A percentile compares a stretch with the other conserved stretches of the same genome.
phyloP scores from a whole-genome alignment of 2,113 vertebrate species.

The Poecilia latipinna region DNA sequence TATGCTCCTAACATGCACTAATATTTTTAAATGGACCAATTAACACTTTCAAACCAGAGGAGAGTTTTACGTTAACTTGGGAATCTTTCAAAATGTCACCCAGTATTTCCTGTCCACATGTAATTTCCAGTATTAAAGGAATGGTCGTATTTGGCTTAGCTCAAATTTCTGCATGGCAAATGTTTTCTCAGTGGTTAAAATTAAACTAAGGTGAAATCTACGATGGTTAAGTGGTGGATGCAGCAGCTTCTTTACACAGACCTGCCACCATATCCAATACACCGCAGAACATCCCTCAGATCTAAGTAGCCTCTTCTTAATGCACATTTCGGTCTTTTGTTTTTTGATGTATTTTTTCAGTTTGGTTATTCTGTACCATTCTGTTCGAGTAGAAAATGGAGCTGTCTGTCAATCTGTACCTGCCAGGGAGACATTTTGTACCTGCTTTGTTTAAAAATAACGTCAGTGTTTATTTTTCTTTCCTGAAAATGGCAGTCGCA shows the following conservation, averaged over 20 bases:
- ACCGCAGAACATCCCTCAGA: conserved; percentile 31
- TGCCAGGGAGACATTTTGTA: not conserved
- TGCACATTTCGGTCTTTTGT: no score
- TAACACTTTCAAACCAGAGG: conserved; percentile 54
- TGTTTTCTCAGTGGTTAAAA: conserved; percentile 58
- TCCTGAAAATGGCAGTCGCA: not conserved
- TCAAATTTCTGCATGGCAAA: conserved; percentile 58
- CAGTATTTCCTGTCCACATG: conserved; percentile 68
- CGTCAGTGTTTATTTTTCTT: not conserved
- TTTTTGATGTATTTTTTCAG: no score
- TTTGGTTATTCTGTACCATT: not conserved
- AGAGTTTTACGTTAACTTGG: conserved; percentile 60
- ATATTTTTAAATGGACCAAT: conserved; percentile 62
- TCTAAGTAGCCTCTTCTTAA: conserved; percentile 15
- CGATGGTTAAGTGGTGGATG: conserved; percentile 38
- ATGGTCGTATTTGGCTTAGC: conserved; percentile 68
- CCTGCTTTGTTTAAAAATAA: not conserved
- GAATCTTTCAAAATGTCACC: conserved; percentile 65
- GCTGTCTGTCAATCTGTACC: not conserved
- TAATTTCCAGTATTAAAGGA: conserved; percentile 57
- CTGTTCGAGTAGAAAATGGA: not conserved
- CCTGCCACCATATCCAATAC: conserved; percentile 27
- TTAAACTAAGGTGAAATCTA: conserved; percentile 25
- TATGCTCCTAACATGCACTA: conserved; percentile 9
- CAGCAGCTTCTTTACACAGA: conserved; percentile 19